These are phyloP conservation scores for Serilophus lunatus DNA, from an alignment of 2,113 vertebrate genomes.

Conservation along the genomic window DNA sequence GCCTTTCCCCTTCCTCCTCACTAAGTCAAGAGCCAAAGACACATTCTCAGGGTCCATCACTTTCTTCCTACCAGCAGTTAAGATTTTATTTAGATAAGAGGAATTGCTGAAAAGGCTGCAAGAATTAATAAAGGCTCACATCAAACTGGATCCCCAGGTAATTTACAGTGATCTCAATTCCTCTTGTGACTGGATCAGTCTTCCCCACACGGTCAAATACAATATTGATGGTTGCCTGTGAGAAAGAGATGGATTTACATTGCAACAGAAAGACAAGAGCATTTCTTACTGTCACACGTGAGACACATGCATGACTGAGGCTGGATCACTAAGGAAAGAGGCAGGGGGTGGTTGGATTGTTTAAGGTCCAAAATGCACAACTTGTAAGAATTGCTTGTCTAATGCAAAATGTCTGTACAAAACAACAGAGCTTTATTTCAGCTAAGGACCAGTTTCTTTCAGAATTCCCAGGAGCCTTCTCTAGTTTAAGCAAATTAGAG, in stretches of 20 bases:
- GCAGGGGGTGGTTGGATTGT: background rate
- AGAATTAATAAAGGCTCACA: constrained; percentile 74
- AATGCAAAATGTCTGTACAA: background rate
- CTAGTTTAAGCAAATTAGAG: background rate
- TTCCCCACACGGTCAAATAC: constrained; percentile 98
- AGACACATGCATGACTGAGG: background rate
- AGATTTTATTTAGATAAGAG: background rate
- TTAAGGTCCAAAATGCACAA: background rate
- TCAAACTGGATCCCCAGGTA: constrained; percentile 98
- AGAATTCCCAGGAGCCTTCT: background rate
- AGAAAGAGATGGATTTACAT: background rate
- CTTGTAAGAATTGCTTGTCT: background rate
- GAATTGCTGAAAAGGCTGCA: background rate
- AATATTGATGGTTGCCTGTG: constrained; percentile 97
- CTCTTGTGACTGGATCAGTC: constrained; percentile 96
- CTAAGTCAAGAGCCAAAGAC: background rate
- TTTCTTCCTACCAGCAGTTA: background rate
- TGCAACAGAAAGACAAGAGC: background rate
- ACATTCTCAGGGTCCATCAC: background rate
- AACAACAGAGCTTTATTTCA: background rate
- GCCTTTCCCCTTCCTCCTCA: background rate
- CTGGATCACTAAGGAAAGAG: background rate
- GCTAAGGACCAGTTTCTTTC: background rate
- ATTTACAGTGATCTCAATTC: constrained; percentile 99
- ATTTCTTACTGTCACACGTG: background rate